A percentile compares a stretch with the other conserved stretches of the same genome.
Evolutionary conservation across 2,113 vertebrate species (phyloP).

Genomic region (Tupaia tana): DNA sequence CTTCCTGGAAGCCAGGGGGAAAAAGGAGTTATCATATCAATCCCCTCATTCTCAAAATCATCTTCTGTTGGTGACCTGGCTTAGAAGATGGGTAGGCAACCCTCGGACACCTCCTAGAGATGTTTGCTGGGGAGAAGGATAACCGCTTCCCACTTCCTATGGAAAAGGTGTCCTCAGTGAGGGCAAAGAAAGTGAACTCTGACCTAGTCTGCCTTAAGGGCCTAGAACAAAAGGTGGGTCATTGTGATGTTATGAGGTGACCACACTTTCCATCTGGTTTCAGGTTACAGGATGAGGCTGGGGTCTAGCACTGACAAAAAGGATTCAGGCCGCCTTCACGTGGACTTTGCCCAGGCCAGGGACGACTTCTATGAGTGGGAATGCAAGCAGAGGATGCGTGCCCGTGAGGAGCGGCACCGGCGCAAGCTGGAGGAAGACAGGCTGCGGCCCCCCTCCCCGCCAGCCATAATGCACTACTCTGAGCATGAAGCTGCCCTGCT

Average conservation of each 20-base stretch:
- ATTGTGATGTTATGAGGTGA: neutral
- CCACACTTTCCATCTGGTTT: conserved; percentile 74
- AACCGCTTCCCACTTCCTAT: neutral
- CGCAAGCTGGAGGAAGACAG: conserved; percentile 92
- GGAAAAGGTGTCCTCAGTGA: neutral
- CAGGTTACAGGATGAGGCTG: conserved; percentile 94
- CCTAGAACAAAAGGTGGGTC: neutral
- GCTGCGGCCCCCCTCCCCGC: conserved; percentile 92
- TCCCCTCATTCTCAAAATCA: neutral
- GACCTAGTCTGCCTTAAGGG: neutral
- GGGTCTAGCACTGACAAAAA: conserved; percentile 96
- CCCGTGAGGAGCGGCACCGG: conserved; percentile 92
- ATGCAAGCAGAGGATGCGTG: conserved; percentile 93
- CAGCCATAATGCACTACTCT: conserved; percentile 93
- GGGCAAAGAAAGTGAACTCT: too few species aligned
- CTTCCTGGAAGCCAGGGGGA: conserved; percentile 49
- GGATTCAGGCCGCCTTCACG: conserved; percentile 94
- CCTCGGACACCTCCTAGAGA: neutral
- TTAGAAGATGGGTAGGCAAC: neutral
- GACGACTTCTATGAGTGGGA: conserved; percentile 97
- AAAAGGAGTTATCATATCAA: neutral
- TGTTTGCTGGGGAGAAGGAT: neutral
- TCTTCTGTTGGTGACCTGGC: neutral
- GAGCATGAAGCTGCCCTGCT: conserved; percentile 93
- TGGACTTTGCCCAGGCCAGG: conserved; percentile 94